These are phyloP conservation scores for Ladona fulva DNA, from an alignment of 1,140 invertebrate species.

Conservation along the genomic window DNA sequence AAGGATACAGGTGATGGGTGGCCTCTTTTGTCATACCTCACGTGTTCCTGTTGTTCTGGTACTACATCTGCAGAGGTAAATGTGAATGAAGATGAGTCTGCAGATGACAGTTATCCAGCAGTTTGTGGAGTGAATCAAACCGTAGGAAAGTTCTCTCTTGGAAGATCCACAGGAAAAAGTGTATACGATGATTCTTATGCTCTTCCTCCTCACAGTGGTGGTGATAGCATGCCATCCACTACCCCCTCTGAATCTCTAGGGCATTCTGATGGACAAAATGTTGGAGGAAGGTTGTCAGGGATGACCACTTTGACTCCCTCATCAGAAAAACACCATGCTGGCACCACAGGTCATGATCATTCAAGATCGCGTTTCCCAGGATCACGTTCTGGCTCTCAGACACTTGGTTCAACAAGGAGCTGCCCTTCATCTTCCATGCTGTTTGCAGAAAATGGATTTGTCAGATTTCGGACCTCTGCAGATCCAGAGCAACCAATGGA, in stretches of 20 bases:
- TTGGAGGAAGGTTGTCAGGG: not conserved
- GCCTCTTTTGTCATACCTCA: not conserved
- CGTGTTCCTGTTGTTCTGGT: slow-evolving; percentile 52
- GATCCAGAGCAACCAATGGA: slow-evolving; percentile 31
- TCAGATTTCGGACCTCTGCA: slow-evolving; percentile 63
- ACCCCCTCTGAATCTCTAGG: not conserved
- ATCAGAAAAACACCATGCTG: not conserved
- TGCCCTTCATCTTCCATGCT: slow-evolving; percentile 52
- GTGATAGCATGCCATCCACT: not conserved
- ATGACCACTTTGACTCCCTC: not conserved
- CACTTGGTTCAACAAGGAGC: slow-evolving; percentile 15
- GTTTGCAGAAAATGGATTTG: slow-evolving; percentile 75
- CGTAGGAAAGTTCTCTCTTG: slow-evolving; percentile 67
- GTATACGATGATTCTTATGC: slow-evolving; percentile 58
- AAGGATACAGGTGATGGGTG: slow-evolving; percentile 31
- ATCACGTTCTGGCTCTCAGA: not conserved
- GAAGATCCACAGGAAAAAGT: slow-evolving; percentile 54
- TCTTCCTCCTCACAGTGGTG: slow-evolving; percentile 24
- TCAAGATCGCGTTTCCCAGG: slow-evolving; percentile 34
- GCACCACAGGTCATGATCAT: not conserved
- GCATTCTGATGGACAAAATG: not conserved
- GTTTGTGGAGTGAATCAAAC: slow-evolving; percentile 78
- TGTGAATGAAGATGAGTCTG: slow-evolving; percentile 36
- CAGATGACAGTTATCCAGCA: slow-evolving; percentile 61
- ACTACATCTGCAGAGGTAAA: slow-evolving; percentile 50